Percentiles rank a stretch among this genome's conserved stretches.
phyloP scores from a whole-genome alignment of 2,888 invertebrate genomes.

The Orthonychiurus folsomi region DNA sequence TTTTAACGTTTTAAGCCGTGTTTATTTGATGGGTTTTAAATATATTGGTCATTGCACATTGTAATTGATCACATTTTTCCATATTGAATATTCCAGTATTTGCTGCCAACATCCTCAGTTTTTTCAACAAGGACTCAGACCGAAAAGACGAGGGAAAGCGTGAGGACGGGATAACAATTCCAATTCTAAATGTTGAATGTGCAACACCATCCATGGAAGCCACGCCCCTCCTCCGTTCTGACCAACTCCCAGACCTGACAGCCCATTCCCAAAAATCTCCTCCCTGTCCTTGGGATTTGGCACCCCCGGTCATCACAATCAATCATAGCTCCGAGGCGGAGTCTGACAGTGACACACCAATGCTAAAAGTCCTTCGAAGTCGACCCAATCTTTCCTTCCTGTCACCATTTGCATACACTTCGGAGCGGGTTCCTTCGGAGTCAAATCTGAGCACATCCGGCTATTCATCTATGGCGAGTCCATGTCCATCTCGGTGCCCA shows the following conservation, averaged over 20 bases:
- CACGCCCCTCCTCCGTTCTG: background rate
- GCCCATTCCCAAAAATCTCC: constrained; percentile 12
- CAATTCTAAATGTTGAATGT: constrained; percentile 39
- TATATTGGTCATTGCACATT: no score
- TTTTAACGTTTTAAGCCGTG: no score
- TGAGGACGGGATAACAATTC: constrained; percentile 25
- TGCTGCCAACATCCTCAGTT: constrained; percentile 37
- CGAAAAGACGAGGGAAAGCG: background rate
- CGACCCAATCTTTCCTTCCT: constrained; percentile 57
- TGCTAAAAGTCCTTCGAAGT: constrained; percentile 46
- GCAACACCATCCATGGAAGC: constrained; percentile 31
- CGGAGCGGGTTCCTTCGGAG: constrained; percentile 66
- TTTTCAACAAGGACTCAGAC: background rate
- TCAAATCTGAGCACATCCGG: constrained; percentile 75
- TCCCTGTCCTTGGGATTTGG: constrained; percentile 21
- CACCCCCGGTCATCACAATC: constrained; percentile 44
- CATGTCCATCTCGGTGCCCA: constrained; percentile 70
- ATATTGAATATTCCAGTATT: no score
- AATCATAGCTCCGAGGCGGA: constrained; percentile 47
- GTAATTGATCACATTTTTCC: no score
- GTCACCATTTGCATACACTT: constrained; percentile 54
- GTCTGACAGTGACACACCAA: constrained; percentile 43
- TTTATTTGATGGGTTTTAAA: no score
- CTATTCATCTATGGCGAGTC: constrained; percentile 76
- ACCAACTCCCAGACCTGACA: background rate